A percentile compares a stretch with the other conserved stretches of the same genome.
These are phyloP conservation scores for Patella pellucida DNA, from an alignment of 2,888 invertebrate species.

Conservation along the genomic window DNA sequence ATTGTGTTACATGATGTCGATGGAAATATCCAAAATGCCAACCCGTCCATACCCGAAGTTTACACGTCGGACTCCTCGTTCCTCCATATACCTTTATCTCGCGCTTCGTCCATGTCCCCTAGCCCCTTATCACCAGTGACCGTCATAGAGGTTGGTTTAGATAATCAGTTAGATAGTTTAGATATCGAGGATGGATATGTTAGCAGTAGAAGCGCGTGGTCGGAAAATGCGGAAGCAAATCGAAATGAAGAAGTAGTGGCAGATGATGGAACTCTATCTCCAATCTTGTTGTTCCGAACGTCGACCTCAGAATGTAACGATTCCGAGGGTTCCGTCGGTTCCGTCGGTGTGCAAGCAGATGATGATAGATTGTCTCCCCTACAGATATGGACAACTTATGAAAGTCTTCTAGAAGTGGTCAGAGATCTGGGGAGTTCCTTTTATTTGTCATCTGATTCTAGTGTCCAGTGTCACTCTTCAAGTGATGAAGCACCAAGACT, in stretches of 20 bases:
- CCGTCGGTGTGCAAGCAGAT: constrained; percentile 35
- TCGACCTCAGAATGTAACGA: neutral
- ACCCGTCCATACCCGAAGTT: constrained; percentile 23
- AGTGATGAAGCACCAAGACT: neutral
- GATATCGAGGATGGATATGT: constrained; percentile 50
- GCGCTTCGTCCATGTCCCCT: constrained; percentile 39
- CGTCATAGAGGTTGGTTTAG: constrained; percentile 64
- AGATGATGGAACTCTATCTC: constrained; percentile 37
- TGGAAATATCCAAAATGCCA: constrained; percentile 22
- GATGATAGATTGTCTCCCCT: constrained; percentile 44
- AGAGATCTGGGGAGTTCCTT: constrained; percentile 31
- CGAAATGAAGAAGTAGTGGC: constrained; percentile 30
- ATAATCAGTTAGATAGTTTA: constrained; percentile 61
- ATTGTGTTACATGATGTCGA: constrained; percentile 49
- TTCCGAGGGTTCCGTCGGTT: neutral
- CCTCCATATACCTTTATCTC: constrained; percentile 41
- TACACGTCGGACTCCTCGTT: constrained; percentile 33
- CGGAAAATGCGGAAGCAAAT: neutral
- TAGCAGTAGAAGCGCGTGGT: constrained; percentile 21
- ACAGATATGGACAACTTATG: constrained; percentile 33
- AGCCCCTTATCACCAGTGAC: constrained; percentile 59
- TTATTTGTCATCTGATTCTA: constrained; percentile 42
- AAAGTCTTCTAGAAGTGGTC: constrained; percentile 31
- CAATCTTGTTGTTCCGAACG: constrained; percentile 23
- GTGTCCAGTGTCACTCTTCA: constrained; percentile 40